These are phyloP conservation scores for Melanotaenia maccullochi DNA, from an alignment of 2,797 vertebrate species.

Conservation along the genomic window DNA sequence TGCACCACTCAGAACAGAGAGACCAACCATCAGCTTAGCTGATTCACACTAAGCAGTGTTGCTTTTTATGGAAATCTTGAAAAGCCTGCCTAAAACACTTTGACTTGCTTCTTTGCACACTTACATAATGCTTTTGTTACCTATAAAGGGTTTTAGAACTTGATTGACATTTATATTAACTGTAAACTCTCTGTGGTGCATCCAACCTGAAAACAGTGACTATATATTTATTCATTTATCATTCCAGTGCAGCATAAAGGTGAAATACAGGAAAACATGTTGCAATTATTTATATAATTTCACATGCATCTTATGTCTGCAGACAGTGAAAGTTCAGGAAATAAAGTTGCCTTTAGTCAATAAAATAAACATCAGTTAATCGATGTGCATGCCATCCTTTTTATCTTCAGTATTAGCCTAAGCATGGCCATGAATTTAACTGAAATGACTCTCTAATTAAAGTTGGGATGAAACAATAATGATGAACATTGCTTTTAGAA, in stretches of 20 bases:
- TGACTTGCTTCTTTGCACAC: background rate
- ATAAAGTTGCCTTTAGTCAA: no score
- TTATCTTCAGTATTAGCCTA: conserved; percentile 1
- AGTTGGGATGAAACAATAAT: background rate
- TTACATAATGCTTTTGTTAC: background rate
- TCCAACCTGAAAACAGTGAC: background rate
- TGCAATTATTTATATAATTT: background rate
- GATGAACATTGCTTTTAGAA: conserved; percentile 2
- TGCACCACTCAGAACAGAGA: background rate
- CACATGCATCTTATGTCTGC: background rate
- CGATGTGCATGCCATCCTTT: background rate
- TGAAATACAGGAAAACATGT: background rate
- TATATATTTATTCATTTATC: background rate
- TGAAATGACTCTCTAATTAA: background rate
- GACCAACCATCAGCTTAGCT: conserved; percentile 19
- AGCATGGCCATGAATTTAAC: background rate
- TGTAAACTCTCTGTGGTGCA: background rate
- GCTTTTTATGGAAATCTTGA: conserved; percentile 47
- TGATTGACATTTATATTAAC: background rate
- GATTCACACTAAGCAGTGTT: conserved; percentile 21
- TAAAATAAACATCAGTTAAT: background rate
- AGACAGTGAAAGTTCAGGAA: background rate
- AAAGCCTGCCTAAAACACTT: conserved; percentile 24
- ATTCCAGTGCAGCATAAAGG: background rate
- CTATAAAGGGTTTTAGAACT: background rate